Percentiles rank a stretch among this genome's conserved stretches.
phyloP scores from a whole-genome alignment of 2,113 vertebrate species.

The Cinclus cinclus region DNA sequence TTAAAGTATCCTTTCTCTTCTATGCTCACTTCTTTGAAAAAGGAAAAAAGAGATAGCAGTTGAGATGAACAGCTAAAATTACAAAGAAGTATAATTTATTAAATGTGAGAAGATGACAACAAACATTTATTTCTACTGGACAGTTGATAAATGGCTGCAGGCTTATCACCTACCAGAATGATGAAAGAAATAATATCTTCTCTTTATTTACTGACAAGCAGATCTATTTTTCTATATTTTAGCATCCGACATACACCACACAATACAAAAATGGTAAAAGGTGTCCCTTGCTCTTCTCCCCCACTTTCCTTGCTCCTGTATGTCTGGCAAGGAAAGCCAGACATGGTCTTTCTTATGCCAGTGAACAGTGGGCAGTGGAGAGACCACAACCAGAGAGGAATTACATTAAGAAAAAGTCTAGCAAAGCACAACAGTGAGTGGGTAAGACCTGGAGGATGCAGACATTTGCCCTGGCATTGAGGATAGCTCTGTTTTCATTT shows the following conservation, averaged over 20 bases:
- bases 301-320: background rate
- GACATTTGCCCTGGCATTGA: background rate
- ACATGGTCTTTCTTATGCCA: background rate
- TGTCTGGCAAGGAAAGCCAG: background rate
- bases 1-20: background rate
- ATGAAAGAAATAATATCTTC: conserved; percentile 22
- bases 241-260: background rate
- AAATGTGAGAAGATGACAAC: conserved; percentile 24
- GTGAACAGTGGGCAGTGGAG: background rate
- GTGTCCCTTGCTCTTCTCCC: background rate
- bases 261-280: background rate
- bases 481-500: background rate
- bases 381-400: background rate
- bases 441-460: background rate
- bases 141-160: conserved; percentile 32
- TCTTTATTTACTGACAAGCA: background rate
- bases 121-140: conserved; percentile 8
- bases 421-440: background rate
- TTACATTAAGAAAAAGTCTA: background rate
- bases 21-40: background rate
- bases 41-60: background rate
- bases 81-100: conserved; percentile 4
- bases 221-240: background rate
- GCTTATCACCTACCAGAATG: conserved; percentile 21
- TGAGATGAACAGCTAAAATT: conserved; percentile 7